A percentile compares a stretch with the other conserved stretches of the same genome.
Conservation (phyloP, 2,797 vertebrate species). For the Philypnodon macrostomus region DNA sequence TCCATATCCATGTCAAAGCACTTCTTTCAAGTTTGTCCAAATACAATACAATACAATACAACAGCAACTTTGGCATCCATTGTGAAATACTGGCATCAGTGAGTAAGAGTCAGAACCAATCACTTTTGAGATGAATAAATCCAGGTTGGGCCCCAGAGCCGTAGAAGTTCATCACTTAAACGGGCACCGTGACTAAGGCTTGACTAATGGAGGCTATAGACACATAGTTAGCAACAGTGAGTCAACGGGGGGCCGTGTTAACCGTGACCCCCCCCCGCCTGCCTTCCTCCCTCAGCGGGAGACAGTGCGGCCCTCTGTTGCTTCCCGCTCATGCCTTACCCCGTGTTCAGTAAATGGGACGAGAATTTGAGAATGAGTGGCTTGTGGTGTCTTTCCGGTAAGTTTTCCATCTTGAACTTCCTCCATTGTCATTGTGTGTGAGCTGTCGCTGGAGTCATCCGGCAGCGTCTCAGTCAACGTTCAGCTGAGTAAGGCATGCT, state of each 20-base stretch:
- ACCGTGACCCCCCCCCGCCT: slow-evolving; percentile 53
- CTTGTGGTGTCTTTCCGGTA: slow-evolving; percentile 61
- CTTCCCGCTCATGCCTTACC: slow-evolving; percentile 51
- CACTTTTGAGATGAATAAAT: slow-evolving; percentile 39
- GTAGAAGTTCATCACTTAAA: slow-evolving; percentile 35
- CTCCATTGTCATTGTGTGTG: not conserved
- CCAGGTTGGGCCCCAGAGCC: slow-evolving; percentile 14
- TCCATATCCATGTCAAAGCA: too few relatives aligned
- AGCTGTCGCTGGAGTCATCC: not conserved
- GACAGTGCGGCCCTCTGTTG: slow-evolving; percentile 65
- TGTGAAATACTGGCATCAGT: slow-evolving; percentile 24
- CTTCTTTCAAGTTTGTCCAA: too few relatives aligned
- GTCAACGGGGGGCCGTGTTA: slow-evolving; percentile 57
- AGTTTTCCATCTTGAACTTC: slow-evolving; percentile 8
- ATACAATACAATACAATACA: too few relatives aligned
- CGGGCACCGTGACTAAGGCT: slow-evolving; percentile 67
- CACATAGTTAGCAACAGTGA: slow-evolving; percentile 51
- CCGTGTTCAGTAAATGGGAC: slow-evolving; percentile 66
- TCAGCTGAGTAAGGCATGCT: not conserved
- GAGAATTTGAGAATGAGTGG: slow-evolving; percentile 29
- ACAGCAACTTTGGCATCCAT: too few relatives aligned
- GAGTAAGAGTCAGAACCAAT: slow-evolving; percentile 32
- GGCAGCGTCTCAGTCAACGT: not conserved
- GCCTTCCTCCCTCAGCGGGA: slow-evolving; percentile 11
- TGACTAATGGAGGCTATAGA: slow-evolving; percentile 63